Evolutionary conservation across 2,888 invertebrate genomes (phyloP), one percentile per base, ranked within the genome.

Genomic region (Helleia helle): DNA sequence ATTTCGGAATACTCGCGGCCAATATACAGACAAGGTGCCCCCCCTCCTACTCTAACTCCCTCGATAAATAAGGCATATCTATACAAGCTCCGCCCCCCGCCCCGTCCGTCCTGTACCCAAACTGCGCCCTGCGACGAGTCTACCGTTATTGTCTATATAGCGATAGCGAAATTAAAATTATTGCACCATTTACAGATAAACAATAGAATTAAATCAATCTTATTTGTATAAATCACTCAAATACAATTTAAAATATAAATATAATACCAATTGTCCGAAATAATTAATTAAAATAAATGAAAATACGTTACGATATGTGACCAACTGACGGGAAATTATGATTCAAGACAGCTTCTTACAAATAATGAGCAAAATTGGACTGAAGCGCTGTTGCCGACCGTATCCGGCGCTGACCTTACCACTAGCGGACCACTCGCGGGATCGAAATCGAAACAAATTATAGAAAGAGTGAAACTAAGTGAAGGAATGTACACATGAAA

Each of bases 1-100:
- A 79, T 62, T 62, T 59, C 56, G 54, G 62, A 71, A 67, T 65
- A 64, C 54, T 44, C 41, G 47, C 37, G 44, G 37, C 51, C 46
- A 56, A 56, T 58, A 61, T 60, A 59, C 65, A 61, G 52, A 65
- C 56, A 61, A 42, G 42, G 41, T 12, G 30, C 7, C 40, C 26
- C 11, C 13, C 41, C 44, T 44, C 40, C 27, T 40, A 27, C n/a
- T 4, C 18, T 18, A 18, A 18, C 28, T 11, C 31, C 37, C 41
- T 17, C 28, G 17, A 36, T 12, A 36, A 24, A 38, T 13, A 39
- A 39, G 39, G 39, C 30, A 30, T 39, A 15, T 62, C 62, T 65
- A 65, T 67, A 73, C 70, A 69, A 60, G 48, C 57, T 46, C 36
- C 47, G 34, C 11, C 12, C 7, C n/a, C n/a, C n/a, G n/a, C n/a